Evolutionary conservation across 53 echinoderm and acorn worm species (phyloP).

Genomic region (Astropecten irregularis): DNA sequence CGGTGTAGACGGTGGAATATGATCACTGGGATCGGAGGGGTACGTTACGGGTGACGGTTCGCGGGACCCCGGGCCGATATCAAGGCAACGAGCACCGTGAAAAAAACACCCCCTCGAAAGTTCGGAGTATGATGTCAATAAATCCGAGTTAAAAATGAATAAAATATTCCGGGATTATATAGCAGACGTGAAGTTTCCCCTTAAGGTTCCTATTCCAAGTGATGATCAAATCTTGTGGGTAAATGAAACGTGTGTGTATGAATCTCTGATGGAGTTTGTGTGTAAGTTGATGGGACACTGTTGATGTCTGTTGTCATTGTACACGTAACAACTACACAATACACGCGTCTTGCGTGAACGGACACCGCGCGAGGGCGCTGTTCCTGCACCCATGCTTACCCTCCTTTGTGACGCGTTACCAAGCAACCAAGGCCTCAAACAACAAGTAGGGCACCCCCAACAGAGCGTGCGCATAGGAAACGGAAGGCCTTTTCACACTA

Average conservation of each 20-base stretch:
- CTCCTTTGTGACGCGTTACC: slow-evolving; percentile 7
- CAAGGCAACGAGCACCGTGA: neutral
- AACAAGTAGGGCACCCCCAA: slow-evolving; percentile 26
- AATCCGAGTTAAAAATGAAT: too few species aligned
- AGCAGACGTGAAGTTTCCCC: too few species aligned
- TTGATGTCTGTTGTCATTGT: slow-evolving; percentile 43
- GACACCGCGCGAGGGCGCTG: slow-evolving; percentile 28
- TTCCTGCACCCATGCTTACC: neutral
- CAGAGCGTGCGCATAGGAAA: too few species aligned
- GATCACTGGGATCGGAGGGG: too few species aligned
- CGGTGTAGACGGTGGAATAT: neutral
- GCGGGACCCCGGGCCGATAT: slow-evolving; percentile 40
- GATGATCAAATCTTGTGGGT: neutral
- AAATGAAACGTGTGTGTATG: neutral
- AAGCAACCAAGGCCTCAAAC: slow-evolving; percentile 36
- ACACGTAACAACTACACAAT: slow-evolving; percentile 9
- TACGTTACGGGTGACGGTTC: neutral
- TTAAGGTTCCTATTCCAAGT: too few species aligned
- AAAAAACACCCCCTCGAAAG: neutral
- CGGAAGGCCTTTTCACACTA: too few species aligned
- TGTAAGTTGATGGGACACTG: neutral
- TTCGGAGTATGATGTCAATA: too few species aligned
- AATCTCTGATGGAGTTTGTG: neutral
- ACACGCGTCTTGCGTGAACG: slow-evolving; percentile 1
- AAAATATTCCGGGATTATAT: too few species aligned